A percentile compares a stretch with the other conserved stretches of the same genome.
phyloP scores from a whole-genome alignment of 1,140 invertebrate species.

The Antheraea pernyi region DNA sequence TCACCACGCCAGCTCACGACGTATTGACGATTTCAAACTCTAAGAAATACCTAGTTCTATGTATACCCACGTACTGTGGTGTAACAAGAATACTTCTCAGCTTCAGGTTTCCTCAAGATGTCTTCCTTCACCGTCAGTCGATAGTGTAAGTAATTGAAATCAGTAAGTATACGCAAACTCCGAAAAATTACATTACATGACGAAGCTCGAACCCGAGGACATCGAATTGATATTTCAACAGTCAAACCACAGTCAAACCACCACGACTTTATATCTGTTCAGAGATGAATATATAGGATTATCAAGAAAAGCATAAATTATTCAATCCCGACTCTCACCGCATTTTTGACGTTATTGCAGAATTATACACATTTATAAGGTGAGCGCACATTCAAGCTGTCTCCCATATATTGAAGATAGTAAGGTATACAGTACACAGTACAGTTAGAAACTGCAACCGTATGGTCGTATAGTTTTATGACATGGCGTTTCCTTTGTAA shows the following conservation, averaged over 20 bases:
- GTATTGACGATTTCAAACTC: too few relatives aligned
- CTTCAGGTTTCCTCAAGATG: too few relatives aligned
- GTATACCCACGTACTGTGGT: too few relatives aligned
- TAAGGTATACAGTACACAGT: conserved; percentile 20
- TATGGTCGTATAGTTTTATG: conserved; percentile 11
- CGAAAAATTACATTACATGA: too few relatives aligned
- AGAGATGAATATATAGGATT: not conserved
- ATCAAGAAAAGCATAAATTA: conserved; percentile 24
- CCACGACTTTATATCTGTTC: not conserved
- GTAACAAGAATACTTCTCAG: too few relatives aligned
- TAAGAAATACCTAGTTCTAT: too few relatives aligned
- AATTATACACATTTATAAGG: conserved; percentile 19
- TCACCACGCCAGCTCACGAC: too few relatives aligned
- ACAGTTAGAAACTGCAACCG: conserved; percentile 21
- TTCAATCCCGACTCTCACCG: conserved; percentile 14
- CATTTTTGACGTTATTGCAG: conserved; percentile 15
- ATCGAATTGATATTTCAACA: too few relatives aligned
- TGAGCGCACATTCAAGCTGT: not conserved
- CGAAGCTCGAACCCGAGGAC: too few relatives aligned
- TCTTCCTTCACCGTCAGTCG: too few relatives aligned
- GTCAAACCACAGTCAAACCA: not conserved
- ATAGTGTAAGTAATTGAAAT: too few relatives aligned
- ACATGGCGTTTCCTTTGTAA: conserved; percentile 20
- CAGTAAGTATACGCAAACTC: too few relatives aligned
- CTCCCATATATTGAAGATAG: conserved; percentile 15